These are phyloP conservation scores for Ascaphus truei DNA, from an alignment of 2,113 vertebrate species.

Conservation along the genomic window DNA sequence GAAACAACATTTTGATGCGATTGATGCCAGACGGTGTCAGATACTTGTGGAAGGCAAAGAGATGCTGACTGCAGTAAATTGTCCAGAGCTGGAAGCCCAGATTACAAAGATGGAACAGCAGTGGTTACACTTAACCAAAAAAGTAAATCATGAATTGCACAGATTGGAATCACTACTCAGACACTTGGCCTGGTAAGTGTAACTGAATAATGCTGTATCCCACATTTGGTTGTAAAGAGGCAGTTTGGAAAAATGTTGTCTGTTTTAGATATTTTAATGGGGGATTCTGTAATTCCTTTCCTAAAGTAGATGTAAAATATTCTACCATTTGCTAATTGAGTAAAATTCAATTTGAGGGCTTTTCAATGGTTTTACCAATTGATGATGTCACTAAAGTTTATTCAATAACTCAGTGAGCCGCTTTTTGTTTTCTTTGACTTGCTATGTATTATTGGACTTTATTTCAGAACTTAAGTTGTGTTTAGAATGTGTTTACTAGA, in stretches of 20 bases:
- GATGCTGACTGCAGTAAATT: conserved; percentile 53
- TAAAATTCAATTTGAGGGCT: too few relatives aligned
- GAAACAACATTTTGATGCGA: conserved; percentile 55
- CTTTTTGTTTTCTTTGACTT: too few relatives aligned
- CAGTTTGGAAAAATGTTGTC: too few relatives aligned
- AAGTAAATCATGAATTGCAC: conserved; percentile 54
- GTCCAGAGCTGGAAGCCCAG: conserved; percentile 57
- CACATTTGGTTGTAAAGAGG: not conserved
- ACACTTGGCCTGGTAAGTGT: conserved; percentile 68
- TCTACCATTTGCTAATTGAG: too few relatives aligned
- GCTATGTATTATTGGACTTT: too few relatives aligned
- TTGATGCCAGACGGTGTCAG: conserved; percentile 58
- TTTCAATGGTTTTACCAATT: too few relatives aligned
- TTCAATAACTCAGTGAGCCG: too few relatives aligned
- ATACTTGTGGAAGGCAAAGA: conserved; percentile 65
- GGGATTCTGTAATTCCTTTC: too few relatives aligned
- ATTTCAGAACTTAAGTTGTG: too few relatives aligned
- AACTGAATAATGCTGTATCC: not conserved
- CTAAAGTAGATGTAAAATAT: too few relatives aligned
- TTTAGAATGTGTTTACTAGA: too few relatives aligned
- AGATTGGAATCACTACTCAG: conserved; percentile 53
- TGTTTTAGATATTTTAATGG: not conserved
- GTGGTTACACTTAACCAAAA: conserved; percentile 66
- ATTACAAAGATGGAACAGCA: conserved; percentile 60
- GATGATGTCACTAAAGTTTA: too few relatives aligned